Conservation (phyloP, 2,113 vertebrate genomes). For the Sylvicapra grimmia region DNA sequence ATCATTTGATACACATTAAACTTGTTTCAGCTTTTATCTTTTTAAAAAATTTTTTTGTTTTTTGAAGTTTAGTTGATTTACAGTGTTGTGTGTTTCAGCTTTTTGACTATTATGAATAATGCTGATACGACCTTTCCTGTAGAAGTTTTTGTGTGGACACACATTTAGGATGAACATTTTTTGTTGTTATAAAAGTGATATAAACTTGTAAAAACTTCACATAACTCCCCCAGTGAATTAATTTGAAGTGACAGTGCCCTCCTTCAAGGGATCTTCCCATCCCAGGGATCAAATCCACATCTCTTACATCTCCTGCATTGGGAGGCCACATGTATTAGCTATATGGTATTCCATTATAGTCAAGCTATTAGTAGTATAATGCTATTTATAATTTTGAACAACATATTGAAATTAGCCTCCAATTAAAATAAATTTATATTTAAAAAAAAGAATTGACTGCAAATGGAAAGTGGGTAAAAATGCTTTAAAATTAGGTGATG, state of each 20-base stretch:
- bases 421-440: neutral
- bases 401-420: neutral
- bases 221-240: neutral
- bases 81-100: neutral
- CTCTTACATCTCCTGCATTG: neutral
- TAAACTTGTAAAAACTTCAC: neutral
- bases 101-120: neutral
- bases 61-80: neutral
- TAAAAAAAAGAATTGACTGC: neutral
- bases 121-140: neutral
- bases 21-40: neutral
- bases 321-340: neutral
- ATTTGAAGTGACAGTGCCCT: neutral
- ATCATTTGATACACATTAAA: neutral
- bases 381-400: neutral
- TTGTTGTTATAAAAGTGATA: neutral
- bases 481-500: neutral
- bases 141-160: neutral
- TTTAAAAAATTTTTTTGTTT: neutral
- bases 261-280: neutral
- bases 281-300: neutral
- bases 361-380: neutral
- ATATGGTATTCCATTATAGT: neutral
- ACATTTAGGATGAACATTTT: neutral
- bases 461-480: neutral